These are phyloP conservation scores for Flexamia atlantica DNA, from an alignment of 2,888 invertebrate species.

Conservation along the genomic window DNA sequence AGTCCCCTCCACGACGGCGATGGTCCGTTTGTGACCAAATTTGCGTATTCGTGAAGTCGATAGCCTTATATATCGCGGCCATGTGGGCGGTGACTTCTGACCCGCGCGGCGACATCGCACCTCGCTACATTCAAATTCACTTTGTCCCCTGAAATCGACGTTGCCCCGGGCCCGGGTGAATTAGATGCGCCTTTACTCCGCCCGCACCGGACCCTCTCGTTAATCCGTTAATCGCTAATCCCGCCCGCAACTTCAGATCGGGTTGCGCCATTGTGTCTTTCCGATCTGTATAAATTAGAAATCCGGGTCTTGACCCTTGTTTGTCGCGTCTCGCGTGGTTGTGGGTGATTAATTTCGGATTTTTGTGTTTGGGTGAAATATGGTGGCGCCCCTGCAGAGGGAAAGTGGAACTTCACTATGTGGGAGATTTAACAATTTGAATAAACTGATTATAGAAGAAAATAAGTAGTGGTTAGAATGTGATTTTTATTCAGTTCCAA, in stretches of 20 bases:
- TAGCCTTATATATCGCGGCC: constrained; percentile 28
- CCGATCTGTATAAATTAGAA: constrained; percentile 56
- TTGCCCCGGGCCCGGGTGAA: neutral
- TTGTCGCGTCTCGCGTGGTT: constrained; percentile 2
- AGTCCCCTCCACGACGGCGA: neutral
- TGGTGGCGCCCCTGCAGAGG: constrained; percentile 18
- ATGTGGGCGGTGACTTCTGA: constrained; percentile 3
- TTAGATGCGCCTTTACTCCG: constrained; percentile 17
- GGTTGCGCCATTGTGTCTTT: constrained; percentile 12
- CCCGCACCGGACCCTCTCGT: neutral
- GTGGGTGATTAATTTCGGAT: neutral
- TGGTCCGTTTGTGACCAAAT: constrained; percentile 25
- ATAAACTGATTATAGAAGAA: too few species aligned
- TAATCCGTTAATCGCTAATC: neutral
- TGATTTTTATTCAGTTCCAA: too few species aligned
- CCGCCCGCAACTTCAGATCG: constrained; percentile 2
- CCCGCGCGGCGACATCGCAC: neutral
- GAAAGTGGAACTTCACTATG: constrained; percentile 8
- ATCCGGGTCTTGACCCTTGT: constrained; percentile 30
- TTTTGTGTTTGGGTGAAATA: neutral
- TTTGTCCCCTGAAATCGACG: constrained; percentile 5
- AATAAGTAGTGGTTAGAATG: too few species aligned
- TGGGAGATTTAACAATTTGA: too few species aligned
- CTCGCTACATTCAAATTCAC: constrained; percentile 33
- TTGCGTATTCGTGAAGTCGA: constrained; percentile 43